Conservation (phyloP, 2,888 invertebrate species). For the Hypselothyrea guttata region DNA sequence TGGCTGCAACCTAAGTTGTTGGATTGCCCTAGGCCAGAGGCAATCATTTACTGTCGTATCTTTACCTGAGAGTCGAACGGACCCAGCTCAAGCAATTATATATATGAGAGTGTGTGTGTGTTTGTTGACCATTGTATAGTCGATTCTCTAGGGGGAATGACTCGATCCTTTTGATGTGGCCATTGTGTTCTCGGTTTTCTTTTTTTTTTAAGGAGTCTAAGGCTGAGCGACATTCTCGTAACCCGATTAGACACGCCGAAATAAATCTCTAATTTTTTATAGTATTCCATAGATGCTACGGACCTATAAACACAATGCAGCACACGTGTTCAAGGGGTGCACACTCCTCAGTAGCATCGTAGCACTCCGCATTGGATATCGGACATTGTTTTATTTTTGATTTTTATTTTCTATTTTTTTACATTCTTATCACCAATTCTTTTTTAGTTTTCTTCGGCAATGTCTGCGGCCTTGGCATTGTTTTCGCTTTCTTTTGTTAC, state of each 20-base stretch:
- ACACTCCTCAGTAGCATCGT: slow-evolving; percentile 5
- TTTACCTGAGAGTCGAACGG: slow-evolving; percentile 59
- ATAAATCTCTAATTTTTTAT: slow-evolving; percentile 71
- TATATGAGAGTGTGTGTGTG: slow-evolving; percentile 17
- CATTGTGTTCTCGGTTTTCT: slow-evolving; percentile 30
- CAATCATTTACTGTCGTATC: slow-evolving; percentile 47
- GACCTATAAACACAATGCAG: slow-evolving; percentile 72
- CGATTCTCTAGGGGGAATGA: slow-evolving; percentile 62
- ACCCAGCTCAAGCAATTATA: slow-evolving; percentile 55
- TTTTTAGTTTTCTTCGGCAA: slow-evolving; percentile 1
- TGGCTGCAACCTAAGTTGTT: slow-evolving; percentile 32
- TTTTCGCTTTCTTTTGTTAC: slow-evolving; percentile 71
- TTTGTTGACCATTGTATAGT: slow-evolving; percentile 56
- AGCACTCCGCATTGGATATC: too few relatives aligned
- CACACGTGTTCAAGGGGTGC: slow-evolving; percentile 79
- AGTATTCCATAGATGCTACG: slow-evolving; percentile 27
- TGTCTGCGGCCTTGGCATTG: slow-evolving; percentile 67
- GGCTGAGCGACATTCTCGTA: slow-evolving; percentile 66
- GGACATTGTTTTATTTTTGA: slow-evolving; percentile 36
- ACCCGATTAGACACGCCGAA: slow-evolving; percentile 71
- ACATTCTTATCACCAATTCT: too few relatives aligned
- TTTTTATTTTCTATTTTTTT: slow-evolving; percentile 16
- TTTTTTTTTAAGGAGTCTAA: slow-evolving; percentile 34
- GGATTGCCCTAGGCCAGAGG: slow-evolving; percentile 54
- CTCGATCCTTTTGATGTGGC: slow-evolving; percentile 57